Evolutionary conservation across 53 echinoderm and acorn worm species (phyloP), one percentile per base, ranked within the genome.

Genomic region (Holothuria scabra): DNA sequence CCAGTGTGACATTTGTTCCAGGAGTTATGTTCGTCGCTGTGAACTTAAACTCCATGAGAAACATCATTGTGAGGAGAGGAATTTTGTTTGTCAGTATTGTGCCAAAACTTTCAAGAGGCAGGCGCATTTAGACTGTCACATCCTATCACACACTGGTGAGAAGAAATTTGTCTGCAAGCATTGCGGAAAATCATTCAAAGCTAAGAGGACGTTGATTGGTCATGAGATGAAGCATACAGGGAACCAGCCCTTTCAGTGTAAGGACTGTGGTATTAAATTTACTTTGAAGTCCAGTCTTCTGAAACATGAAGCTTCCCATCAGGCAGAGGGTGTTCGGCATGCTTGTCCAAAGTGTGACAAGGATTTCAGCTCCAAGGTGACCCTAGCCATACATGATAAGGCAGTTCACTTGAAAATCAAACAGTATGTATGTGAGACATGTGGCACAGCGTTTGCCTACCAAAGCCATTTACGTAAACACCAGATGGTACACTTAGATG

Each of bases 361-460:
- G 46, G 82, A 81, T 81, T 81, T 81, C 61, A 63, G 82, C 49
- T 81, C 82, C 8, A 81, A 61, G 60, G 62, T 46, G 21, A 63
- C 82, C 10, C 35, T 81, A 24, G 60, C 64, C 48, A 64, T 81
- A 20, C 82, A 81, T 25, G 64, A 81, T 28, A 81, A 81, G 35
- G 62, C 82, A 10, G 64, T 81, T 13, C 82, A 81, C 25, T 48
- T 63, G 22, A 81, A 81, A 37, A 63, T 81, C 37, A 81, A 64
- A 63, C 82, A 81, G 24, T 81, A 46, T 41, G 82, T 81, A 22
- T 81, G 82, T 81, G 82, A 81, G 46, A 81, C 82, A 20, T 81
- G 82, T 64, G 82, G 82, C 13, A 46, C 82, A 5, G 82, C 63
- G n/a, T 81, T 81, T 46, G 65, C 82, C 8, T 81, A 63, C 60